Evolutionary conservation across 2,113 vertebrate species (phyloP), one percentile per base, ranked within the genome.

Genomic region (Apaloderma vittatum): DNA sequence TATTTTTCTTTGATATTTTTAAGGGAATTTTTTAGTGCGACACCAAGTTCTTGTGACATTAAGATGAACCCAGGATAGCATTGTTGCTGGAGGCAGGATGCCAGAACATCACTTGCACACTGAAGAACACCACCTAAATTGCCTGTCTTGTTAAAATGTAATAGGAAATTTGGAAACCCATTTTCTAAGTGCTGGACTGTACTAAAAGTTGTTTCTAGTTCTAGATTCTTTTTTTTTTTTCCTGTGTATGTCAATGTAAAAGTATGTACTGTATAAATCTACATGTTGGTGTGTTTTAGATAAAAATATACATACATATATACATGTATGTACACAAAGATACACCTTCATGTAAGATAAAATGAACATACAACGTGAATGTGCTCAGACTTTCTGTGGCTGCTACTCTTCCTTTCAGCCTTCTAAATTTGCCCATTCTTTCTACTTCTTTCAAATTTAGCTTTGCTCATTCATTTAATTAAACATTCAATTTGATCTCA

Each of bases 21-120:
- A 68, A 76, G 30, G 71, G 74, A 85, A 24, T 54, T 58, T 94
- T 93, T 84, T 82, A 71, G 17, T 91, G 76, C 40, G 67, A 94
- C 76, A 94, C 76, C n/a, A 65, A 92, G 74, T 84, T 94, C 94
- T 79, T 86, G 90, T 92, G 65, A 94, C 78, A 91, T 92, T 88
- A 85, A 82, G 90, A 86, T 27, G 75, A 93, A 92, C 30, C 34
- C 52, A 55, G 36, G 86, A 36, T 9, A 78, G 92, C 45, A 83
- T 78, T 12, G 67, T 40, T 84, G 66, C 81, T 94, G 76, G 84
- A 86, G 84, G 88, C 83, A 96, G 61, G 29, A 83, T 89, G 77
- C 66, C 88, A 95, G 89, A 94, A 86, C 71, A 90, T 74, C 76
- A 86, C 57, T 82, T 15, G 40, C 49, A 68, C 29, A 13, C 70